Percentiles rank a stretch among this genome's conserved stretches.
phyloP scores from a whole-genome alignment of 2,797 vertebrate genomes.

The Chaetodon trifasciatus region DNA sequence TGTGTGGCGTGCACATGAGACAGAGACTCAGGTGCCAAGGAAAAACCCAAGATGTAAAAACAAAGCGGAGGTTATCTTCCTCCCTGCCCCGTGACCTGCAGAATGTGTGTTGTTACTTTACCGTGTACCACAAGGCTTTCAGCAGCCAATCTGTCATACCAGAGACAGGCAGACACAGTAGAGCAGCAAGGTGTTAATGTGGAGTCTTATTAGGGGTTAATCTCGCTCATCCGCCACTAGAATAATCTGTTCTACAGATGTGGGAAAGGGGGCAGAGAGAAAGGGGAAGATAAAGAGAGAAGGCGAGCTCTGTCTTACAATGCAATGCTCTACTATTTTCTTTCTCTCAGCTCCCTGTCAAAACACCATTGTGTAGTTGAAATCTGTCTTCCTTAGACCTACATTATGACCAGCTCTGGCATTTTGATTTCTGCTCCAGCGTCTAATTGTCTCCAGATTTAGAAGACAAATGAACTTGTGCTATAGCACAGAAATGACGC shows the following conservation, averaged over 20 bases:
- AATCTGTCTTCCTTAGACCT: constrained; percentile 58
- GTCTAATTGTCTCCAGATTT: constrained; percentile 75
- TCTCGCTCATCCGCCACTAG: constrained; percentile 46
- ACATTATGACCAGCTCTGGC: constrained; percentile 60
- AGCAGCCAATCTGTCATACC: constrained; percentile 48
- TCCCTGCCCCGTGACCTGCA: constrained; percentile 22
- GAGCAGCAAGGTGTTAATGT: constrained; percentile 64
- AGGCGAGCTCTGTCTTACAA: constrained; percentile 15
- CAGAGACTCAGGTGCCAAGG: constrained; percentile 1
- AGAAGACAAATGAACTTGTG: constrained; percentile 56
- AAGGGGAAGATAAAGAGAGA: constrained; percentile 31
- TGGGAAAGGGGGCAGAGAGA: constrained; percentile 44
- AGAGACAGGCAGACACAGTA: constrained; percentile 39
- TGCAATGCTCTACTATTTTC: constrained; percentile 36
- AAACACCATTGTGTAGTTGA: constrained; percentile 52
- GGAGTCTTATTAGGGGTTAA: constrained; percentile 62
- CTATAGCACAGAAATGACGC: constrained; percentile 39
- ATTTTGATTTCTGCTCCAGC: constrained; percentile 67
- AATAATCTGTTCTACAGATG: constrained; percentile 73
- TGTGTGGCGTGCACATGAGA: constrained; percentile 14
- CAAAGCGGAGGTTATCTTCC: constrained; percentile 20
- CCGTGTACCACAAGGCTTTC: constrained; percentile 32
- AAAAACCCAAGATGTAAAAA: constrained; percentile 21
- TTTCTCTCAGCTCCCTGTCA: constrained; percentile 56
- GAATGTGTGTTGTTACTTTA: constrained; percentile 27